Base-by-base conservation (phyloP, 2,113 vertebrate species). In the Aegotheles bennettii region DNA sequence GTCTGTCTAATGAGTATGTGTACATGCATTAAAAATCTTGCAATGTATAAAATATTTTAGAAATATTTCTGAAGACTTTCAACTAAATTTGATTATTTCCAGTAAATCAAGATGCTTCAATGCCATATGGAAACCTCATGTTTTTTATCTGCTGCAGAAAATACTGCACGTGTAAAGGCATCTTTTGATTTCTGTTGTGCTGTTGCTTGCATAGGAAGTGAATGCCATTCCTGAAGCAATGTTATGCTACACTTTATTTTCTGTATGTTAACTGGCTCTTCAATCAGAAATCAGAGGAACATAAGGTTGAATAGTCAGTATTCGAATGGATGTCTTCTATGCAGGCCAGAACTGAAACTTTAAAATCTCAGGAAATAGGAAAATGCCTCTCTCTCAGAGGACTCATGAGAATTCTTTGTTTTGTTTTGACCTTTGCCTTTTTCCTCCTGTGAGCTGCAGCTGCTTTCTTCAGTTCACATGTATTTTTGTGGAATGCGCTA, bases 371-470 rank as follows among this genome's bases (percentile, higher is more conserved):
- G 67, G 12, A 70, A 88, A 51, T 6, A 35, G 59, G 12, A 83
- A 73, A 67, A 87, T 25, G 5, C 19, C 12, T 74, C 7, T 11
- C 18, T 40, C n/a, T 87, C 36, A 42, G 63, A 75, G 81, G 50
- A 60, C 47, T 71, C 45, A 35, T n/a, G 70, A 90, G 85, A 90
- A 29, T 68, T 81, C 48, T 87, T 69, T 54, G n/a, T 20, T 65
- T 80, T 87, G 54, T 63, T 86, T 88, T 88, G 78, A 57, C 87
- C 67, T 74, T 93, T 95, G 84, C 26, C 38, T 92, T 78, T 84
- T 79, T 82, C 60, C 40, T 90, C 40, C 79, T 77, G 64, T 81
- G 90, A 43, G 64, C 88, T 96, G 88, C 88, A 96, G 88, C 93
- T 96, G 93, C 43, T 88, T 94, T 54, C 65, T 87, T 89, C 42